Conservation (phyloP, 2,113 vertebrate species). For the Chamaetylas fuelleborni region DNA sequence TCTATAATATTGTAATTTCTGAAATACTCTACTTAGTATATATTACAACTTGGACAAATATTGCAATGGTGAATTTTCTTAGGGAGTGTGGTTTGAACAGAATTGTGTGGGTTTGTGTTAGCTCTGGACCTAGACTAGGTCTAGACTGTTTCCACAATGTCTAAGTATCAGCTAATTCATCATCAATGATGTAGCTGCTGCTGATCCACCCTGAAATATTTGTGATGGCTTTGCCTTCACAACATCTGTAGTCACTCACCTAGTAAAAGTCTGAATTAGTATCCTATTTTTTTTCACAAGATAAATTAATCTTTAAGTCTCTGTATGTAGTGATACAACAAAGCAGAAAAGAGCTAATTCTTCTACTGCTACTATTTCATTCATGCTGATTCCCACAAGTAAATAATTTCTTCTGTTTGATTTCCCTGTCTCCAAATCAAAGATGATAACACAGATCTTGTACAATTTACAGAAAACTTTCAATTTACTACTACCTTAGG, state of each 20-base stretch:
- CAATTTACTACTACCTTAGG: background rate
- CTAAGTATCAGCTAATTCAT: background rate
- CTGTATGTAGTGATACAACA: background rate
- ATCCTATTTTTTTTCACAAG: background rate
- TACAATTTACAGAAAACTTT: background rate
- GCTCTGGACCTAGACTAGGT: background rate
- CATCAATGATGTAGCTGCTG: background rate
- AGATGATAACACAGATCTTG: background rate
- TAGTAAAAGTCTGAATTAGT: background rate
- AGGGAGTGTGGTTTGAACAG: background rate
- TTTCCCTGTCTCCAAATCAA: background rate
- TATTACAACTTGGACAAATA: background rate
- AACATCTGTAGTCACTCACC: background rate
- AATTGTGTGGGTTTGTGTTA: background rate
- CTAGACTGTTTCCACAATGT: background rate
- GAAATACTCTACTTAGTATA: background rate
- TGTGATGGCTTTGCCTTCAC: background rate
- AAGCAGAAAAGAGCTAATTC: background rate
- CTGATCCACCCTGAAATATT: background rate
- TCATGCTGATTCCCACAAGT: background rate
- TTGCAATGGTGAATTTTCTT: background rate
- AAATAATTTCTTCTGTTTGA: background rate
- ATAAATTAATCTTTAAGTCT: background rate
- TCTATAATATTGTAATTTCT: background rate
- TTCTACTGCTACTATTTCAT: background rate